A percentile compares a stretch with the other conserved stretches of the same genome.
These are phyloP conservation scores for Eilema sororculum DNA, from an alignment of 2,888 invertebrate genomes.

Conservation along the genomic window DNA sequence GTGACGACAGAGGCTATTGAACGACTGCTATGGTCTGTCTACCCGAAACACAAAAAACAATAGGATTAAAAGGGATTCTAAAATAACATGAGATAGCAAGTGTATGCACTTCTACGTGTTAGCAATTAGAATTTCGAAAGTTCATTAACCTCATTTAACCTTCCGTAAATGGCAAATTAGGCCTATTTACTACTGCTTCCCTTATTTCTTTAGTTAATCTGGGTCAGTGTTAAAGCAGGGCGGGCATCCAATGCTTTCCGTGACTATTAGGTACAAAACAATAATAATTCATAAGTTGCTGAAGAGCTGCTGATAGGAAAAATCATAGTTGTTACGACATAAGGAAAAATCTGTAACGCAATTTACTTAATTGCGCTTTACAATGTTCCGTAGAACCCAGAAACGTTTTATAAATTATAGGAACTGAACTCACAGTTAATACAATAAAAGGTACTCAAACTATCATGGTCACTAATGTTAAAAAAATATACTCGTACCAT, in stretches of 20 bases:
- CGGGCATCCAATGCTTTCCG: not conserved
- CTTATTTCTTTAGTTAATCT: constrained; percentile 11
- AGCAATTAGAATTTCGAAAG: constrained; percentile 9
- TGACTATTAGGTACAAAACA: constrained; percentile 9
- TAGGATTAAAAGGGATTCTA: not conserved
- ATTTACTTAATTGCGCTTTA: constrained; percentile 18
- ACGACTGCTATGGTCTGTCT: too few relatives aligned
- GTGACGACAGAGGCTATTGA: too few relatives aligned
- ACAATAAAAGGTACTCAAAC: not conserved
- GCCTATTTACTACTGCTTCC: not conserved
- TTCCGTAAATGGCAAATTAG: constrained; percentile 8
- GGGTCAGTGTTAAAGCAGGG: constrained; percentile 11
- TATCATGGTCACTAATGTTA: not conserved
- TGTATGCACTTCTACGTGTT: not conserved
- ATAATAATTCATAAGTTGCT: constrained; percentile 3
- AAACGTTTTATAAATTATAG: constrained; percentile 14
- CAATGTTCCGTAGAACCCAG: constrained; percentile 8
- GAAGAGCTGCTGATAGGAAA: constrained; percentile 14
- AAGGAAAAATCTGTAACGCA: constrained; percentile 18
- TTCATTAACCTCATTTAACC: constrained; percentile 15
- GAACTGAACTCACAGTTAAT: constrained; percentile 9
- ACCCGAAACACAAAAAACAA: too few relatives aligned
- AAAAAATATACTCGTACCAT: not conserved
- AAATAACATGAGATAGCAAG: not conserved
- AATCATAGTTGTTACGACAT: constrained; percentile 17